Percentiles rank a stretch among this genome's conserved stretches.
Conservation (phyloP, 2,888 invertebrate genomes). For the Rhamphomyia laevipes region DNA sequence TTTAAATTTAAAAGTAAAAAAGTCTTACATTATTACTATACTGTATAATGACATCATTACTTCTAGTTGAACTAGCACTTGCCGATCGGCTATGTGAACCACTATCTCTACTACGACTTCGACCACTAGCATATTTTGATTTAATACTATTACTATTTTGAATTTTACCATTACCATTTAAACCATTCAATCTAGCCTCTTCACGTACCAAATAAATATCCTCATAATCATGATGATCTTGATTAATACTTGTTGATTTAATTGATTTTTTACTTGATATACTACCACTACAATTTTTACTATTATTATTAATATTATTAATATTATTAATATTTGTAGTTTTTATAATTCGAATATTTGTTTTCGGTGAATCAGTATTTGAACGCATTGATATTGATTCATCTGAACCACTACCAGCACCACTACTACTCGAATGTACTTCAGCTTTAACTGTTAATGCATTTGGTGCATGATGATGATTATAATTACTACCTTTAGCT, state of each 20-base stretch:
- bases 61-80: constrained; percentile 43
- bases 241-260: constrained; percentile 12
- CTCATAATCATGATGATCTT: constrained; percentile 63
- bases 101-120: constrained; percentile 52
- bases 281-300: constrained; percentile 14
- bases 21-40: constrained; percentile 33
- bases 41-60: constrained; percentile 36
- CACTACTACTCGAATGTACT: constrained; percentile 64
- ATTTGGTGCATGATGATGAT: constrained; percentile 22
- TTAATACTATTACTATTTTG: constrained; percentile 21
- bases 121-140: constrained; percentile 30
- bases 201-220: constrained; percentile 66
- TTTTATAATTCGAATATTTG: constrained; percentile 22
- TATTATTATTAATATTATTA: constrained; percentile 16
- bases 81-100: constrained; percentile 67
- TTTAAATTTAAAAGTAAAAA: too few relatives aligned
- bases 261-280: constrained; percentile 7
- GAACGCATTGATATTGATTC: constrained; percentile 50
- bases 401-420: constrained; percentile 48
- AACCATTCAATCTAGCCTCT: constrained; percentile 32
- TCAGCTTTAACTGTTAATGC: constrained; percentile 68
- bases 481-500: constrained; percentile 7
- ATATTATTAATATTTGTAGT: constrained; percentile 16
- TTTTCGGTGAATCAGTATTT: constrained; percentile 32
- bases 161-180: constrained; percentile 6